Percentiles rank a stretch among this genome's conserved stretches.
Evolutionary conservation across 2,888 invertebrate genomes (phyloP).

Genomic region (Monochamus alternatus): DNA sequence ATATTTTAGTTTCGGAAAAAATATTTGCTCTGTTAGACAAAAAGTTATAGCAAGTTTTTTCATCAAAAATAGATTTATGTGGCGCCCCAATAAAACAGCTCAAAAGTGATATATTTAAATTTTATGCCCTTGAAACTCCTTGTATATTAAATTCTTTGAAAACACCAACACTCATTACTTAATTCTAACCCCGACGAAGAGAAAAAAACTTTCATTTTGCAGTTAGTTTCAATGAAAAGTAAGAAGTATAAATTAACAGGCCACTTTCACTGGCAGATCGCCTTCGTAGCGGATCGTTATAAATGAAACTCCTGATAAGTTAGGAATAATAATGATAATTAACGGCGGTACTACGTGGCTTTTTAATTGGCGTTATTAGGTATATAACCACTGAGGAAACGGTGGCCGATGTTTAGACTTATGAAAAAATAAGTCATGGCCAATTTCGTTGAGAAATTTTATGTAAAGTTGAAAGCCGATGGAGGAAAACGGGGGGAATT

Average conservation of each 20-base stretch:
- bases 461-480: not conserved
- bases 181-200: no score
- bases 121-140: no score
- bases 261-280: conserved; percentile 1
- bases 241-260: conserved; percentile 7
- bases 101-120: no score
- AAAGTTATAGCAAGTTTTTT: no score
- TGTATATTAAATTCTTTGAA: no score
- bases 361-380: not conserved
- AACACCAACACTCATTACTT: no score
- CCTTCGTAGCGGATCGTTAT: not conserved
- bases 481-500: no score
- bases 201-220: conserved; percentile 3
- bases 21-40: no score
- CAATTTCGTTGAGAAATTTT: conserved; percentile 7
- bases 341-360: not conserved
- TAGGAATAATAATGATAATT: conserved; percentile 2
- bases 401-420: not conserved
- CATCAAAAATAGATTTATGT: no score
- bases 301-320: not conserved
- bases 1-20: no score
- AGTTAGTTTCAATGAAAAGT: not conserved
- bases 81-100: no score
- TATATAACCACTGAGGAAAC: not conserved
- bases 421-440: conserved; percentile 8